Evolutionary conservation across 2,797 vertebrate species (phyloP), one percentile per base, ranked within the genome.

Genomic region (Paedocypris micromegethes): DNA sequence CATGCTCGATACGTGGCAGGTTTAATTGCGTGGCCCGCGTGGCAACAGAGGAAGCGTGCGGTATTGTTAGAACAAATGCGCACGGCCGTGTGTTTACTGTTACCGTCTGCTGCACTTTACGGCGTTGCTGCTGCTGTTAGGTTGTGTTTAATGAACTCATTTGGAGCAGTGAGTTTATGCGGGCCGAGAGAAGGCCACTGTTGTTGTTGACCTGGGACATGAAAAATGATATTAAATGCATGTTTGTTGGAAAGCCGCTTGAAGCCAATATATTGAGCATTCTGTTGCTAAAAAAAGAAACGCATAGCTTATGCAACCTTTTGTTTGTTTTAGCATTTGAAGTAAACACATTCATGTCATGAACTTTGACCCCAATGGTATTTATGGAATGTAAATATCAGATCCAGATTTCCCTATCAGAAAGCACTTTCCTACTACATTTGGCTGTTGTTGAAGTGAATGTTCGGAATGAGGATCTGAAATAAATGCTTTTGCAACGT

Each of bases 101-200:
- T 62, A 54, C 52, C 47, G 70, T 52, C 71, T 72, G 54, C 63
- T 70, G 76, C 68, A 51, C 57, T 66, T 74, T 68, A 58, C 72
- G 59, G 64, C 64, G 68, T 72, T 64, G 64, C 69, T 64, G 58
- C 39, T 52, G 55, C 69, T 63, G 61, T 68, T 76, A 64, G 56
- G 60, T 49, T 58, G 63, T 54, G 47, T 82, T 71, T 83, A 85
- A 86, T 85, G 82, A 86, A 85, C 81, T 80, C 79, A 79, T 69
- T 65, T 72, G 82, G 76, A 79, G 76, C 81, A 85, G 78, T 77
- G 3, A 44, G 60, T 74, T 76, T 80, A 72, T 75, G 54, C 72
- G 23, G 23, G 23, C 23, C 23, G 23, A 23, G 23, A 68, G 78
- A 76, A 66, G 58, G 54, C 59, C 7, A 53, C 70, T 62, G 45